phyloP scores from a whole-genome alignment of 2,113 vertebrate species.

The Acrocephalus arundinaceus region DNA sequence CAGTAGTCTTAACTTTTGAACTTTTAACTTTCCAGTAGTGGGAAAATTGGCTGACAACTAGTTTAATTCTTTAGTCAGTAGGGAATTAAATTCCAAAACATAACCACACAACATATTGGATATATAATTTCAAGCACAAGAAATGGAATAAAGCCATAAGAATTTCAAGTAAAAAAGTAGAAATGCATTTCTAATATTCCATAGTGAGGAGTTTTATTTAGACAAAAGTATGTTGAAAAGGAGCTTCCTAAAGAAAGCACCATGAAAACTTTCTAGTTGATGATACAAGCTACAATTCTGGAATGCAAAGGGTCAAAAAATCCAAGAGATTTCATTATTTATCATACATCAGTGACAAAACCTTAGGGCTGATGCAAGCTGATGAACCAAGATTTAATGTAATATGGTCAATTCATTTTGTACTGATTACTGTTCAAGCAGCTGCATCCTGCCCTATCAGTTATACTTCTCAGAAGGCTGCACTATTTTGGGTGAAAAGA shows the following conservation, averaged over 20 bases:
- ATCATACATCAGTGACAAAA: slow-evolving; percentile 21
- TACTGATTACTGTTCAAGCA: slow-evolving; percentile 50
- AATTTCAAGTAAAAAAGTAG: not conserved
- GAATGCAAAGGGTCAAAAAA: slow-evolving; percentile 6
- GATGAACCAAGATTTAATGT: slow-evolving; percentile 45
- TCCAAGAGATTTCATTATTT: not conserved
- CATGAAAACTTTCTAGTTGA: not conserved
- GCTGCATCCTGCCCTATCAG: slow-evolving; percentile 40
- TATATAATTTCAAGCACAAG: not conserved
- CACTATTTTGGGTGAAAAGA: slow-evolving; percentile 20
- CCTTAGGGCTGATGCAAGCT: slow-evolving; percentile 6
- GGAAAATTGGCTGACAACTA: not conserved
- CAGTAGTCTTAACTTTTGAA: not conserved
- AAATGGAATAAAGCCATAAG: not conserved
- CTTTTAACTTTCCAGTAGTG: not conserved
- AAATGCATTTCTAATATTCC: not conserved
- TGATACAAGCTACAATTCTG: not conserved
- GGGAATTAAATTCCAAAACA: not conserved
- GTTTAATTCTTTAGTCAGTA: not conserved
- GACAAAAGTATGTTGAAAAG: not conserved
- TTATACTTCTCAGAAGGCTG: not conserved
- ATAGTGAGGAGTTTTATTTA: not conserved
- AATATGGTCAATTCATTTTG: slow-evolving; percentile 45
- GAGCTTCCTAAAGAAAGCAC: not conserved
- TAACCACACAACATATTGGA: not conserved